Evolutionary conservation across 2,888 invertebrate genomes (phyloP).

Genomic region (Alviniconcha strummeri): DNA sequence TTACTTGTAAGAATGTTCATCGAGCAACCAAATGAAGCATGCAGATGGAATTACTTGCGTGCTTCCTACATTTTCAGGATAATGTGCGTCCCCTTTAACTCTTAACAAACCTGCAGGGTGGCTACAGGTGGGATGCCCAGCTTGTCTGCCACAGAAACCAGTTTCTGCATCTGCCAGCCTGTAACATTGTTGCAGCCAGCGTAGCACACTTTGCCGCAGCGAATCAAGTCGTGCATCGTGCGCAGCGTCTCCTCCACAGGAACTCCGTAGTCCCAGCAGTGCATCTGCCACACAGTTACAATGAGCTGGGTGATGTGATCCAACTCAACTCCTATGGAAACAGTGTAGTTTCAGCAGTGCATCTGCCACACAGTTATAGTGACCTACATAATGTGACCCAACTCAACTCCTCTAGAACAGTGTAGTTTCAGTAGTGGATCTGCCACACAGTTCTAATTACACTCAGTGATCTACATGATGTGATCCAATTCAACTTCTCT

Average conservation of each 20-base stretch:
- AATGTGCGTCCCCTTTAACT: too few species aligned
- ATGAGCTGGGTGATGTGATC: neutral
- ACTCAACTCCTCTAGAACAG: conserved; percentile 53
- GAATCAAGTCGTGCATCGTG: conserved; percentile 64
- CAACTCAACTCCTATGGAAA: conserved; percentile 51
- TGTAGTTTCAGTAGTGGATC: conserved; percentile 65
- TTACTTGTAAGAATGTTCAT: neutral
- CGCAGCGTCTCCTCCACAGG: conserved; percentile 65
- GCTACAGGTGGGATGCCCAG: conserved; percentile 48
- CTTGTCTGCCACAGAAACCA: conserved; percentile 49
- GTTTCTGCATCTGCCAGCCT: conserved; percentile 68
- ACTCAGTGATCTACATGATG: too few species aligned
- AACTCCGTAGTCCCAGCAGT: conserved; percentile 61
- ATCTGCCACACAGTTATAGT: conserved; percentile 43
- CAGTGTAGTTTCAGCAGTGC: conserved; percentile 63
- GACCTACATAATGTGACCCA: neutral
- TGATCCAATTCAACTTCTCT: neutral
- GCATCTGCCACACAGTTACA: conserved; percentile 49
- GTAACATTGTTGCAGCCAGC: conserved; percentile 63
- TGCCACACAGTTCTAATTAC: conserved; percentile 27
- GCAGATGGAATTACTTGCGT: too few species aligned
- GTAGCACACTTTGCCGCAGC: conserved; percentile 65
- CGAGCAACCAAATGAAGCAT: neutral
- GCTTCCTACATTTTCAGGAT: too few species aligned
- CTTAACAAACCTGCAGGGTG: conserved; percentile 53